Evolutionary conservation across 2,888 invertebrate genomes (phyloP).

Genomic region (Meteorus colon): DNA sequence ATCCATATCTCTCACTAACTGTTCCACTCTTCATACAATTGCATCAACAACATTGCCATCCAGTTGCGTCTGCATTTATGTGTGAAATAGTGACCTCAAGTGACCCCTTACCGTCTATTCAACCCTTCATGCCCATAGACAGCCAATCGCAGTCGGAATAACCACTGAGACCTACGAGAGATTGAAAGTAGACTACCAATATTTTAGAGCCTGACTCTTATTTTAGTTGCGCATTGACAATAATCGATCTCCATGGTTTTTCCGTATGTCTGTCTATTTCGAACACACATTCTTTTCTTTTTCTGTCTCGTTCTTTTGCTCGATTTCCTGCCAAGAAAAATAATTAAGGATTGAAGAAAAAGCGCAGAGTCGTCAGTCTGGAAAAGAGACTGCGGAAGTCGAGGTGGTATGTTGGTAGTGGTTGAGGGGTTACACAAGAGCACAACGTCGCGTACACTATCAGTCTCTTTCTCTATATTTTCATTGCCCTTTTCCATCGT

Average conservation of each 20-base stretch:
- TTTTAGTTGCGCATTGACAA: not conserved
- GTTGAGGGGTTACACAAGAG: slow-evolving; percentile 13
- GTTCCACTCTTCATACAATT: not conserved
- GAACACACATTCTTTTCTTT: not conserved
- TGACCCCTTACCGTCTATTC: not conserved
- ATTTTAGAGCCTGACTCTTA: not conserved
- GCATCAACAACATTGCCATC: not conserved
- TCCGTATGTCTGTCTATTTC: not conserved
- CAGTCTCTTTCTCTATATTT: slow-evolving; percentile 20
- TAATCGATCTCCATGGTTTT: slow-evolving; percentile 3
- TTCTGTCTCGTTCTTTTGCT: slow-evolving; percentile 9
- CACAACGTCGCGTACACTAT: slow-evolving; percentile 28
- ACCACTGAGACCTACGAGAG: not conserved
- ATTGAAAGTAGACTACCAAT: not conserved
- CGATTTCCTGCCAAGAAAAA: slow-evolving; percentile 20
- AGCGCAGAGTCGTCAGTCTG: slow-evolving; percentile 3
- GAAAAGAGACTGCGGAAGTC: not conserved
- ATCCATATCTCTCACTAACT: not conserved
- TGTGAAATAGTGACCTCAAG: not conserved
- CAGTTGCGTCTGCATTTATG: not conserved
- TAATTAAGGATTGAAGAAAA: slow-evolving; percentile 11
- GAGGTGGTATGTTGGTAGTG: slow-evolving; percentile 6
- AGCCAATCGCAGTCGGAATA: not conserved
- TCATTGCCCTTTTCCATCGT: slow-evolving; percentile 14
- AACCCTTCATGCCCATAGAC: not conserved